Percentiles rank a stretch among this genome's conserved stretches.
Conservation (phyloP, 2,113 vertebrate genomes). For the Forbesichthys papilliferus region DNA sequence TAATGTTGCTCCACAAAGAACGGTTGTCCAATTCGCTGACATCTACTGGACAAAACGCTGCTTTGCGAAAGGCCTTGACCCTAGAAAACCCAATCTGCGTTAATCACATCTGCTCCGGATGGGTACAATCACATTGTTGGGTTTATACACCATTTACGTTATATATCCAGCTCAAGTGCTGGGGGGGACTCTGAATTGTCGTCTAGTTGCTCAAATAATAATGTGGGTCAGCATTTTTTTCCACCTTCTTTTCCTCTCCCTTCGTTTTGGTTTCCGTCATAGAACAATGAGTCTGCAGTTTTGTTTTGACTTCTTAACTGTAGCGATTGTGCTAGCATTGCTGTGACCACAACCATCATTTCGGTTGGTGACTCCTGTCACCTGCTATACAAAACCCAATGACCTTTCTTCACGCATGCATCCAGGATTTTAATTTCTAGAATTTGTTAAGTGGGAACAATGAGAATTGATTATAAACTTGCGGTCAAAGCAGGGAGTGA, state of each 20-base stretch:
- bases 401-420: slow-evolving; percentile 19
- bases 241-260: slow-evolving; percentile 4
- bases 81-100: slow-evolving; percentile 44
- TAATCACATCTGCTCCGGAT: slow-evolving; percentile 59
- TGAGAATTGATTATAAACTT: slow-evolving; percentile 28
- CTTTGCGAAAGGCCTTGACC: slow-evolving; percentile 27
- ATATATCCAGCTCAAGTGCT: slow-evolving; percentile 43
- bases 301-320: slow-evolving; percentile 26
- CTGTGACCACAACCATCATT: slow-evolving; percentile 31
- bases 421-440: neutral
- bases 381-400: slow-evolving; percentile 34
- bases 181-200: slow-evolving; percentile 39
- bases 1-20: slow-evolving; percentile 22
- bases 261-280: slow-evolving; percentile 54
- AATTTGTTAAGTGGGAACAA: neutral
- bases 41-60: slow-evolving; percentile 30
- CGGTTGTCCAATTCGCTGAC: slow-evolving; percentile 15
- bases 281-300: slow-evolving; percentile 64
- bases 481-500: slow-evolving; percentile 7
- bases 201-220: slow-evolving; percentile 56
- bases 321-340: slow-evolving; percentile 37
- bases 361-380: neutral
- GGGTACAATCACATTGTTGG: slow-evolving; percentile 60
- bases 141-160: slow-evolving; percentile 57
- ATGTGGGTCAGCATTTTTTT: slow-evolving; percentile 62